Conservation (phyloP, 1,140 invertebrate species). For the Parasteatoda tepidariorum region DNA sequence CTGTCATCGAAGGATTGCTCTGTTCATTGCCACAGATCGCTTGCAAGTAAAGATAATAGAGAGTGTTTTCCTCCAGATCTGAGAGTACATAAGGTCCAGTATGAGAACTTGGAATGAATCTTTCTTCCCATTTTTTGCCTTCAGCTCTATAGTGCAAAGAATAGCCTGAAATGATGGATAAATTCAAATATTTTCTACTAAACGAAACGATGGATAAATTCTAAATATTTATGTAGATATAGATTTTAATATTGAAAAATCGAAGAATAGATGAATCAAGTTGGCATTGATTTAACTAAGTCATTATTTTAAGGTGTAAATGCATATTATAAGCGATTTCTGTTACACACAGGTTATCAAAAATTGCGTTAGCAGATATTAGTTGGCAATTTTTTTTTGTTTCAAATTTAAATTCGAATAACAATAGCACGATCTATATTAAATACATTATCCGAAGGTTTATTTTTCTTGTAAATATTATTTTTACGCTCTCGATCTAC, state of each 20-base stretch:
- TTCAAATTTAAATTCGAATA: too few species aligned
- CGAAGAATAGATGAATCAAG: too few species aligned
- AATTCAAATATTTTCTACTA: background rate
- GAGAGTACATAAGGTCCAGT: slow-evolving; percentile 4
- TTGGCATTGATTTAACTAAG: too few species aligned
- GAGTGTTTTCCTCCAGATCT: slow-evolving; percentile 31
- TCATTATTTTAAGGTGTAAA: background rate
- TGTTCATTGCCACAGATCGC: slow-evolving; percentile 7
- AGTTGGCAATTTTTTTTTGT: too few species aligned
- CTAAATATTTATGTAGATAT: too few species aligned
- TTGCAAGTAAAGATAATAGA: slow-evolving; percentile 24
- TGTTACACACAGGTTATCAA: background rate
- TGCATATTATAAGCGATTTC: background rate
- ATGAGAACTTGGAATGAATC: background rate
- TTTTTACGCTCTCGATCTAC: too few species aligned
- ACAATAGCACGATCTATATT: too few species aligned
- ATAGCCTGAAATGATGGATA: background rate
- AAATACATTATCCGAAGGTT: too few species aligned
- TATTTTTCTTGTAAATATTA: too few species aligned
- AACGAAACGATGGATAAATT: too few species aligned
- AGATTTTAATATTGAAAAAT: too few species aligned
- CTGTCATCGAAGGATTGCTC: slow-evolving; percentile 24
- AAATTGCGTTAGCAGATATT: too few species aligned
- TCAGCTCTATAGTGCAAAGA: slow-evolving; percentile 10
- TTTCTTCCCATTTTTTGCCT: slow-evolving; percentile 25